Evolutionary conservation across 2,888 invertebrate species (phyloP), one percentile per base, ranked within the genome.

Genomic region (Drosophila atripex): DNA sequence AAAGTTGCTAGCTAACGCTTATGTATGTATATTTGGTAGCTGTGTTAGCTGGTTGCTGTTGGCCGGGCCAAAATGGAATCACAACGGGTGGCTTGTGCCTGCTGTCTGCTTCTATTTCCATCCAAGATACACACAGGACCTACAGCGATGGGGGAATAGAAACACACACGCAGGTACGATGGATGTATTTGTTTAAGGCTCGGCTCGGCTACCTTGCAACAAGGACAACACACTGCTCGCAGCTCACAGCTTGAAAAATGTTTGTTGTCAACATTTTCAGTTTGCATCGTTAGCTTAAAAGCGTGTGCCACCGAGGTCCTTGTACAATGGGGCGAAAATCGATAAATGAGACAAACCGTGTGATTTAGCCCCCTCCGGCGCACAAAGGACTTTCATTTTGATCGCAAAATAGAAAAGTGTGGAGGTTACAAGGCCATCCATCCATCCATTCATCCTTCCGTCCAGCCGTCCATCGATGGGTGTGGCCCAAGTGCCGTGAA

Each of bases 251-350:
- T 88, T 85, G 88, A 85, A 88, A 85, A 85, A 85, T 88, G 84
- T 83, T 83, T 86, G 88, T 85, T 88, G 88, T 88, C 88, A 86
- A 85, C 88, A 85, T 86, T 85, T 82, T 87, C 77, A 88, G 84
- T 88, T 84, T 85, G 87, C 84, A 88, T 85, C 84, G 84, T 85
- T 85, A 86, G 85, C 87, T 88, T 86, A 78, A 86, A 86, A 84
- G 80, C 77, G 68, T 79, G 64, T 54, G 50, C 49, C 65, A 70
- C 69, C 70, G 46, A 55, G 50, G 64, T 45, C 41, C 46, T 45
- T 32, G 58, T 68, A 80, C 75, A 86, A 84, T 83, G 75, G 80
- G 41, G 51, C 55, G 63, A 86, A 86, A 83, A 82, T 82, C 80
- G 75, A 83, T 86, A 88, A 64, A 77, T 68, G 84, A 57, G 61